Conservation (phyloP, 92 coral and sea anemone genomes). For the Micromussa lordhowensis region DNA sequence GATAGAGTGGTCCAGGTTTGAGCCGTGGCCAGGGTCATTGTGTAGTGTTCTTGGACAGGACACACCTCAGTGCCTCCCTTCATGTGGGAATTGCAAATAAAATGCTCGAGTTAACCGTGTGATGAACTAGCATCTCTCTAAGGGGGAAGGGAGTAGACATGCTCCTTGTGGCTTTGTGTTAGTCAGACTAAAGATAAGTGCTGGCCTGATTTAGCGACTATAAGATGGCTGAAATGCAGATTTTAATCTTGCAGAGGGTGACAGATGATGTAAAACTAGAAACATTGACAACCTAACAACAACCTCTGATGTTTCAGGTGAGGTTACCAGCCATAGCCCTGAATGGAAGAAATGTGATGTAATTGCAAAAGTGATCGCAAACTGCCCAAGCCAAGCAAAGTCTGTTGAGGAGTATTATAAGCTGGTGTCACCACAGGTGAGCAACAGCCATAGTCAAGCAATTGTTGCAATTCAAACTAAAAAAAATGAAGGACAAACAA, state of each 20-base stretch:
- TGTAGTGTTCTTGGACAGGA: too few relatives aligned
- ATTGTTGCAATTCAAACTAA: too few relatives aligned
- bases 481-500: too few relatives aligned
- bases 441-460: not conserved
- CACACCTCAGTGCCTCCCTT: too few relatives aligned
- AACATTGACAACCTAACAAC: not conserved
- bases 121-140: not conserved
- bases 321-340: not conserved
- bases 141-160: not conserved
- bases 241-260: not conserved
- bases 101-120: not conserved
- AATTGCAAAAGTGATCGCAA: constrained; percentile 90
- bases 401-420: constrained; percentile 85
- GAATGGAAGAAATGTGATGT: constrained; percentile 93
- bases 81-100: too few relatives aligned
- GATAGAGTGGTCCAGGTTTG: too few relatives aligned
- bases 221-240: not conserved
- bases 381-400: constrained; percentile 90
- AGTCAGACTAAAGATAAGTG: too few relatives aligned
- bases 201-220: too few relatives aligned
- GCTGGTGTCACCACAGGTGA: constrained; percentile 85
- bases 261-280: not conserved
- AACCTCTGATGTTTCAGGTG: constrained; percentile 5
- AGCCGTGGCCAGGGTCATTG: too few relatives aligned
- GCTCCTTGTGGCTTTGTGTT: not conserved